phyloP scores from a whole-genome alignment of 2,113 vertebrate species.

The Melanerpes formicivorus region DNA sequence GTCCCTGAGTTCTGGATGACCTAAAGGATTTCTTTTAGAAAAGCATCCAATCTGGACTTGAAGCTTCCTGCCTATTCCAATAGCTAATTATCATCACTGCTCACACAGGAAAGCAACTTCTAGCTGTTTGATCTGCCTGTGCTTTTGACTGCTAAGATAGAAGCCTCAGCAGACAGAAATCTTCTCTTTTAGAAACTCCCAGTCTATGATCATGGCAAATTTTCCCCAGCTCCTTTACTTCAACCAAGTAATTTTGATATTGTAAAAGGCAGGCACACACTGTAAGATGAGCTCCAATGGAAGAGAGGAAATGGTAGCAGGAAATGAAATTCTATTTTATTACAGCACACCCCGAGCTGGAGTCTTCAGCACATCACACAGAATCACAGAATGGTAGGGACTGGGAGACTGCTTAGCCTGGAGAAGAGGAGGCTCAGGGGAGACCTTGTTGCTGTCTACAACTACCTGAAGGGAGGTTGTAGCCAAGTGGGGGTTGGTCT shows the following conservation, averaged over 20 bases:
- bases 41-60: neutral
- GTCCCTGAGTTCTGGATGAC: neutral
- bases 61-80: neutral
- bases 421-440: too few species aligned
- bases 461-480: too few species aligned
- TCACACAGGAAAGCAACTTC: neutral
- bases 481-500: too few species aligned
- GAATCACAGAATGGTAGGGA: neutral
- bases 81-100: neutral
- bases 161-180: neutral
- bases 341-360: neutral
- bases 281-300: neutral
- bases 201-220: neutral
- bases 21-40: neutral
- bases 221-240: neutral
- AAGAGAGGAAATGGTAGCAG: neutral
- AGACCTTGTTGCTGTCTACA: too few species aligned
- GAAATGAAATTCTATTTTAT: neutral
- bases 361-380: neutral
- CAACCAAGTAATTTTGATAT: neutral
- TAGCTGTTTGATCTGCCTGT: neutral
- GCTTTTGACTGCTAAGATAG: neutral
- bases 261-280: neutral
- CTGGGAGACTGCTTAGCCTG: too few species aligned
- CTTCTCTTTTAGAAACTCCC: neutral